phyloP scores from a whole-genome alignment of 2,113 vertebrate genomes.

The Tursiops truncatus region DNA sequence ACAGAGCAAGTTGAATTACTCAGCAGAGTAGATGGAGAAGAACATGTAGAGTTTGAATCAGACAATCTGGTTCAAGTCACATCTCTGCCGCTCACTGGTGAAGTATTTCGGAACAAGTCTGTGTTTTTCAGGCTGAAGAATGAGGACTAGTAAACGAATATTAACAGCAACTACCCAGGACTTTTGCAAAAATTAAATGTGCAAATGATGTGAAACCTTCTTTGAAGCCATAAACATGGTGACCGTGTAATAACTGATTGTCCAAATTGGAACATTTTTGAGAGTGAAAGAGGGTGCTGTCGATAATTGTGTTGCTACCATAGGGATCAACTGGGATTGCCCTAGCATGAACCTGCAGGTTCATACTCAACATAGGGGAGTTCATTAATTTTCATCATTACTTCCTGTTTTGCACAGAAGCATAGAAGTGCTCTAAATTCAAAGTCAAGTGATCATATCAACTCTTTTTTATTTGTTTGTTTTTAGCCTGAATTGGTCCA shows the following conservation, averaged over 20 bases:
- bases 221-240: background rate
- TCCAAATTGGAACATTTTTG: background rate
- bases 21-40: background rate
- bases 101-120: background rate
- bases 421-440: background rate
- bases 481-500: background rate
- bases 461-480: background rate
- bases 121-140: background rate
- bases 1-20: background rate
- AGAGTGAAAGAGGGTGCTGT: background rate
- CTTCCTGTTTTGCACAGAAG: background rate
- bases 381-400: background rate
- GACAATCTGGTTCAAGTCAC: background rate
- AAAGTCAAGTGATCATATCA: background rate
- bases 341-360: background rate
- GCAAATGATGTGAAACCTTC: background rate
- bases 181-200: background rate
- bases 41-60: background rate
- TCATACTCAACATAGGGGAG: accelerated
- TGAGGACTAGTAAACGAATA: background rate
- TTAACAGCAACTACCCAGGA: background rate
- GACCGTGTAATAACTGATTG: background rate
- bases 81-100: background rate
- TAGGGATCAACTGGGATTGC: background rate
- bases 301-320: background rate